These are phyloP conservation scores for Brachionus manjavacas DNA, from an alignment of 1,140 invertebrate species.

Conservation along the genomic window DNA sequence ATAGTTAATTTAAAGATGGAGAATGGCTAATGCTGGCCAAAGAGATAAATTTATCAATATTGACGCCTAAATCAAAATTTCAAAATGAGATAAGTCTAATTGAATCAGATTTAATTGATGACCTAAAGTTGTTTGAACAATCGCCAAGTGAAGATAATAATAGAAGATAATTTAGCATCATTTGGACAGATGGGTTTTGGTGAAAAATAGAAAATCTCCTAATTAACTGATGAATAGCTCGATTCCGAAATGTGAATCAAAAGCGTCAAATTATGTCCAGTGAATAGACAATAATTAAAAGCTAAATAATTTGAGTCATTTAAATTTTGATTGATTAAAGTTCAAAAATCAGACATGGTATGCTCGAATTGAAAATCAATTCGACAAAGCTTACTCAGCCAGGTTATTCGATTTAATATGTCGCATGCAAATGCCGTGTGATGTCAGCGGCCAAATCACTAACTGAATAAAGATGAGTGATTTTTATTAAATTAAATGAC, in stretches of 20 bases:
- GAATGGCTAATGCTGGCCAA: not conserved
- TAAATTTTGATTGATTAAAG: slow-evolving; percentile 21
- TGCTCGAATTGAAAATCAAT: not conserved
- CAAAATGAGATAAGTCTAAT: not conserved
- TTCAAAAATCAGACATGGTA: not conserved
- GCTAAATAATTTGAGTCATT: slow-evolving; percentile 4
- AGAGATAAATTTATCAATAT: not conserved
- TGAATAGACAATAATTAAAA: slow-evolving; percentile 6
- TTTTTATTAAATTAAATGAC: not conserved
- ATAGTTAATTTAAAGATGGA: not conserved
- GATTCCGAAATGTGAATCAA: not conserved
- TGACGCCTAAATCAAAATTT: not conserved
- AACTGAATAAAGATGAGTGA: not conserved
- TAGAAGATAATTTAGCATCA: not conserved
- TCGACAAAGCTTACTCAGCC: not conserved
- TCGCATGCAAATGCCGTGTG: not conserved
- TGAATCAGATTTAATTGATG: slow-evolving; percentile 24
- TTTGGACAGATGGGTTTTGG: not conserved
- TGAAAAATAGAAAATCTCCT: no score
- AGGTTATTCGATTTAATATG: slow-evolving; percentile 23
- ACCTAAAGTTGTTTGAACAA: not conserved
- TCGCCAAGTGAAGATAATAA: not conserved
- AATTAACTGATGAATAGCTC: not conserved
- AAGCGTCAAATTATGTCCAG: not conserved
- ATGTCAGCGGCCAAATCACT: not conserved